phyloP scores from a whole-genome alignment of 2,888 invertebrate species.

The Apodemia duryi region DNA sequence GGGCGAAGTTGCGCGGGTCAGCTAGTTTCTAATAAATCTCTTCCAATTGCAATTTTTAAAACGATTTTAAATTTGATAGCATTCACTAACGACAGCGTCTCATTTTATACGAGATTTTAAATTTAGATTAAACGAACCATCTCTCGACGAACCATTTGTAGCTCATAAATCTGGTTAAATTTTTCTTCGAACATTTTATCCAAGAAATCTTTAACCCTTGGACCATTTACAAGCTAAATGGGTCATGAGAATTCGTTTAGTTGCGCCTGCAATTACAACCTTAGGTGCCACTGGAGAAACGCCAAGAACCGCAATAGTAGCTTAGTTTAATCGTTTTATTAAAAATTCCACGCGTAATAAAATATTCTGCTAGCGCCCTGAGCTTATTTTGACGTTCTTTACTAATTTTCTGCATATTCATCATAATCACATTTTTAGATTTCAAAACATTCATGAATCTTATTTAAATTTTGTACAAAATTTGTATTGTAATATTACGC shows the following conservation, averaged over 20 bases:
- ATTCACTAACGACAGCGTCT: too few relatives aligned
- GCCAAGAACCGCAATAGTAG: slow-evolving; percentile 26
- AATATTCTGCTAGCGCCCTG: neutral
- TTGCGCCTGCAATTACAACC: slow-evolving; percentile 30
- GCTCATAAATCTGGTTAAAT: slow-evolving; percentile 5
- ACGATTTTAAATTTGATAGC: too few relatives aligned
- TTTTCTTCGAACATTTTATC: slow-evolving; percentile 7
- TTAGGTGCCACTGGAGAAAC: slow-evolving; percentile 30
- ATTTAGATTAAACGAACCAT: slow-evolving; percentile 9
- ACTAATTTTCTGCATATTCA: too few relatives aligned
- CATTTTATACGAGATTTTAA: neutral
- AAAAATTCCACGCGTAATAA: neutral
- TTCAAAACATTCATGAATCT: too few relatives aligned
- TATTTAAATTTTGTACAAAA: too few relatives aligned
- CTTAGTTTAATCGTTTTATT: neutral
- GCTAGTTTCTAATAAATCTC: too few relatives aligned
- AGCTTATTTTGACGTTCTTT: too few relatives aligned
- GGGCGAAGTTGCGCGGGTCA: too few relatives aligned
- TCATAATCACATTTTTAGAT: too few relatives aligned
- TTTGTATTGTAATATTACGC: too few relatives aligned
- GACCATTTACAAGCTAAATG: slow-evolving; percentile 22
- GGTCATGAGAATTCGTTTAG: slow-evolving; percentile 28
- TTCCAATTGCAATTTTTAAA: too few relatives aligned
- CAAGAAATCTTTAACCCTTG: slow-evolving; percentile 18
- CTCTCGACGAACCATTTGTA: neutral